Evolutionary conservation across 37 sponge, comb jelly and placozoan genomes (phyloP), one percentile per base, ranked within the genome.

Genomic region (Lycopodina hypogea): DNA sequence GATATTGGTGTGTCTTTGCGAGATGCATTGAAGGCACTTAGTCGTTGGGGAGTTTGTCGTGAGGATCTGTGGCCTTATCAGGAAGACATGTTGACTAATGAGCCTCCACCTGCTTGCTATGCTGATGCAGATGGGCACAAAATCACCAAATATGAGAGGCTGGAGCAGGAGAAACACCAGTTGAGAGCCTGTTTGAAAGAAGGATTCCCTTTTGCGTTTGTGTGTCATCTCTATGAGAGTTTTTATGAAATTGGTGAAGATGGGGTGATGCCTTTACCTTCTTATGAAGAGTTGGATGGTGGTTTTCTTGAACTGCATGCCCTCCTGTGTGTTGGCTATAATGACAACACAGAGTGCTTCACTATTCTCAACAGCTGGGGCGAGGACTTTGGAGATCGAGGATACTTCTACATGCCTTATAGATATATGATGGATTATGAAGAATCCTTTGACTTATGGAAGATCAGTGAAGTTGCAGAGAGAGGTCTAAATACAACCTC

Each of bases 391-490:
- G 74, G 74, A 55, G 74, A 73, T 53, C 12, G 29, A 1, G 74
- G 74, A 3, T 73, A 73, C 18, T 73, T 73, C 56, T 73, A 73
- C 57, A 73, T 73, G 74, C 74, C 74, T 11, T 73, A 73, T 32
- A 35, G 53, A 51, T 52, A 45, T 29, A 73, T 73, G 1, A 24
- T 3, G 11, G 56, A 73, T 53, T 2, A 35, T 32, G 57, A 32
- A 2, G 30, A 28, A 52, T 52, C 53, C 74, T 32, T 28, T 53
- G 74, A 73, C 28, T 73, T 73, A 35, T 73, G 74, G 74, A 73
- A 73, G 36, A 55, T 73, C 6, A 29, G 48, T 45, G 48, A 45
- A 45, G 48, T 45, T 45, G n/a, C n/a, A n/a, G n/a, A n/a, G n/a
- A n/a, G n/a, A n/a, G n/a, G n/a, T n/a, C n/a, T n/a, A n/a, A n/a